Evolutionary conservation across 2,797 vertebrate genomes (phyloP).

Genomic region (Gallinago nigripennis): DNA sequence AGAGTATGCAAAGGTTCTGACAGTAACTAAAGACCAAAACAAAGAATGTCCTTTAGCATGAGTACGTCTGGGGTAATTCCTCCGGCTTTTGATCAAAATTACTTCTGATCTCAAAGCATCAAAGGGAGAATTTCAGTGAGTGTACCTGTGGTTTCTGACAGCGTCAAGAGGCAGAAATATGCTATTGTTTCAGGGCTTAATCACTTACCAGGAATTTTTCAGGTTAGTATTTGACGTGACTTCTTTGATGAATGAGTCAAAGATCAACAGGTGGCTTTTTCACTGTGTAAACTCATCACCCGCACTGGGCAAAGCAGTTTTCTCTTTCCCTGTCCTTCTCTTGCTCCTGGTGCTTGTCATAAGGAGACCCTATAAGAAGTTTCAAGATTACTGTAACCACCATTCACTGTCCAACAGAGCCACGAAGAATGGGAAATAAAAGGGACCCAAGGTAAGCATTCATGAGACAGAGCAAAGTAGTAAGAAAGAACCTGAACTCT

Average conservation of each 20-base stretch:
- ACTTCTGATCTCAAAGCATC: slow-evolving; percentile 6
- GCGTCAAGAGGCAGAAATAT: neutral
- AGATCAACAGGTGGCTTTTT: neutral
- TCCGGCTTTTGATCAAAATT: neutral
- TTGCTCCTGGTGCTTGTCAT: neutral
- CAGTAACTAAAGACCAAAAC: neutral
- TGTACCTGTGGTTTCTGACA: slow-evolving; percentile 6
- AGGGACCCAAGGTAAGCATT: neutral
- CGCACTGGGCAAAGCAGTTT: neutral
- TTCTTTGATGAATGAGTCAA: slow-evolving; percentile 47
- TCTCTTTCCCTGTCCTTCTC: neutral
- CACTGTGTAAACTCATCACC: neutral
- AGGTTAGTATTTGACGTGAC: slow-evolving; percentile 3
- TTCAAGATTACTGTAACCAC: neutral
- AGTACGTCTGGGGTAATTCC: neutral
- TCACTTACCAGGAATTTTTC: slow-evolving; percentile 64
- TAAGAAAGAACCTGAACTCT: neutral
- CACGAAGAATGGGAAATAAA: neutral
- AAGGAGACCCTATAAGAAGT: neutral
- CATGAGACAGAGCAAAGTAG: neutral
- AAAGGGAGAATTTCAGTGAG: slow-evolving; percentile 1
- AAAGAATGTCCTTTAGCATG: neutral
- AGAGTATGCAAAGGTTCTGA: neutral
- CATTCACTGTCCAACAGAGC: neutral
- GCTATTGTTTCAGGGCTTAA: slow-evolving; percentile 11